Evolutionary conservation across 2,888 invertebrate species (phyloP).

Genomic region (Scaptomyza tumidula): DNA sequence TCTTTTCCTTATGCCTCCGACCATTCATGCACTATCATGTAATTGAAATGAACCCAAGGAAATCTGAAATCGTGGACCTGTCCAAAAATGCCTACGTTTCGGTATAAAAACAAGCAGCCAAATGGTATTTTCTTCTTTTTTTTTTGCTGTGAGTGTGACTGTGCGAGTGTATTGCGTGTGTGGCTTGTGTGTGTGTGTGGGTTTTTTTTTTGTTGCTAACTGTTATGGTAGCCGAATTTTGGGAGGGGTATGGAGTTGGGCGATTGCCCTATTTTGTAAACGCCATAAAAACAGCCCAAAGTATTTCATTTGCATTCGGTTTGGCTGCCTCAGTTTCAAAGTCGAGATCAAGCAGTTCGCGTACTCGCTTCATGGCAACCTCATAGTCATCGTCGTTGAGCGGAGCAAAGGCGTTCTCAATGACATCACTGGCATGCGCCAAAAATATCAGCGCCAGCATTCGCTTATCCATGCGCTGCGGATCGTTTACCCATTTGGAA

Average conservation of each 20-base stretch:
- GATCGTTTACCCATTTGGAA: constrained; percentile 98
- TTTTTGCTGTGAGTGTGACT: constrained; percentile 16
- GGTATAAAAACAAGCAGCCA: constrained; percentile 52
- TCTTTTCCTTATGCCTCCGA: constrained; percentile 21
- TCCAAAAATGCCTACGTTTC: constrained; percentile 11
- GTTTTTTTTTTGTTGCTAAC: constrained; percentile 24
- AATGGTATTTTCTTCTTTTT: background rate
- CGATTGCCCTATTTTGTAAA: constrained; percentile 93
- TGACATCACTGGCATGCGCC: constrained; percentile 98
- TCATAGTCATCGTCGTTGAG: constrained; percentile 99
- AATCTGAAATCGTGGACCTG: constrained; percentile 17
- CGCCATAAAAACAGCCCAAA: constrained; percentile 99
- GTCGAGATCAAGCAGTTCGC: constrained; percentile 97
- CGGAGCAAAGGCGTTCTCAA: constrained; percentile 99
- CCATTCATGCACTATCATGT: constrained; percentile 14
- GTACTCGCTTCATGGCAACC: constrained; percentile 98
- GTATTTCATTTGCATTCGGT: constrained; percentile 94
- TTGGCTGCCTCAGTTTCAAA: constrained; percentile 98
- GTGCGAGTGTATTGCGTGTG: constrained; percentile 25
- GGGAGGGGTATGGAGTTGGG: constrained; percentile 23
- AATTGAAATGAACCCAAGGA: constrained; percentile 43
- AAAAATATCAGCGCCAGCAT: constrained; percentile 96
- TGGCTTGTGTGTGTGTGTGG: constrained; percentile 14
- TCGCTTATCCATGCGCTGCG: constrained; percentile 98
- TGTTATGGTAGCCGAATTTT: constrained; percentile 11